phyloP scores from a whole-genome alignment of 2,113 vertebrate species.

The Calyptommatus sinebrachiatus region DNA sequence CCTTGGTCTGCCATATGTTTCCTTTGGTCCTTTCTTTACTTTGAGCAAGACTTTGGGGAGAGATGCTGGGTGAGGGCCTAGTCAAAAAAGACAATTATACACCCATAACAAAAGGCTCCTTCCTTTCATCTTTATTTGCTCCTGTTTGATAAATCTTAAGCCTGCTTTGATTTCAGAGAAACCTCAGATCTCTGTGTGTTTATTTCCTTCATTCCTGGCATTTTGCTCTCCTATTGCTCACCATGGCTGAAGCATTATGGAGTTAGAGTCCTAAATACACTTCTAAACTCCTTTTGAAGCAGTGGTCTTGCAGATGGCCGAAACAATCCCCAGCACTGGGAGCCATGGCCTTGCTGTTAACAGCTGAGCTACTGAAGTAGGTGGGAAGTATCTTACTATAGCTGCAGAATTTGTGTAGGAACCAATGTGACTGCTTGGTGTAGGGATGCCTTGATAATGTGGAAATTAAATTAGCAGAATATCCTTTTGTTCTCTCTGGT shows the following conservation, averaged over 20 bases:
- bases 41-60: neutral
- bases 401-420: neutral
- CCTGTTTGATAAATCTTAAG: too few relatives aligned
- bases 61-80: neutral
- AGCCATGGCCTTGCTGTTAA: neutral
- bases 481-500: neutral
- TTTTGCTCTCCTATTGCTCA: neutral
- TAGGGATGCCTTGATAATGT: neutral
- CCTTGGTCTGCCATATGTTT: neutral
- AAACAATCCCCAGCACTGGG: too few relatives aligned
- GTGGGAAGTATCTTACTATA: neutral
- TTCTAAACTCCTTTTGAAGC: too few relatives aligned
- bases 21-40: neutral
- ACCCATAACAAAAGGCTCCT: too few relatives aligned
- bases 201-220: neutral
- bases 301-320: too few relatives aligned
- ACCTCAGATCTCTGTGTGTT: neutral
- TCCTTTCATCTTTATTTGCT: too few relatives aligned
- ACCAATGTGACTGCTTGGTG: neutral
- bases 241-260: too few relatives aligned
- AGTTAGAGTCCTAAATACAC: too few relatives aligned
- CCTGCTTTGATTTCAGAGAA: accelerated
- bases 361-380: neutral
- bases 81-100: too few relatives aligned
- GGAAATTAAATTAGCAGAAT: neutral